Evolutionary conservation across 2,113 vertebrate species (phyloP), one percentile per base, ranked within the genome.

Genomic region (Pionites leucogaster): DNA sequence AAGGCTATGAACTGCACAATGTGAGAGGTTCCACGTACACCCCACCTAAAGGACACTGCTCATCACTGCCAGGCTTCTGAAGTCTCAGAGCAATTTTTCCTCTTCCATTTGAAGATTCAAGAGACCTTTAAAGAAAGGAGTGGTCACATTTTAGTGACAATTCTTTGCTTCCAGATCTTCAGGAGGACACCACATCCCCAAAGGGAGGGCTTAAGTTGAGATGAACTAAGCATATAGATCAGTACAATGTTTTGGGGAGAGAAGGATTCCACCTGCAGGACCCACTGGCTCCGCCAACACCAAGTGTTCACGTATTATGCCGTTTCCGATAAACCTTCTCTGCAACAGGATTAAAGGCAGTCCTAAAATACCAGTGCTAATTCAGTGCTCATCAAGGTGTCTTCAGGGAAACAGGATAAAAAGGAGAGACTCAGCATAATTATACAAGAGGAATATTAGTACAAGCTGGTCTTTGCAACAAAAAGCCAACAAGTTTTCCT

Each of bases 331-430:
- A 90, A 96, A 95, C 72, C 93, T 64, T 88, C 92, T 88, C 86
- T 90, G 90, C 88, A 81, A 64, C 92, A 83, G 93, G 94, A 96
- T 96, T 96, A 96, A 88, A 96, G 82, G 82, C 92, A 95, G 94
- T 84, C 93, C 93, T 59, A 96, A 96, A 96, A 96, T 96, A 96
- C 35, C 94, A 93, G 86, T 16, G 85, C 92, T 96, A 96, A 95
- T 93, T 96, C 72, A 78, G 94, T n/a, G 88, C 88, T 96, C 90
- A 94, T 90, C 94, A 96, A 90, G 88, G 88, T 65, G 70, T 88
- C 90, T 89, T 89, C 86, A 62, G 92, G 90, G 85, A 95, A 96
- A 93, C 95, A 90, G 92, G 93, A 96, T 96, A 63, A 74, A 97
- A 97, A 93, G 81, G 47, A 94, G 77, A 89, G 83, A 95, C 96